phyloP scores from a whole-genome alignment of 2,888 invertebrate species.

The Schizotus pectinicornis region DNA sequence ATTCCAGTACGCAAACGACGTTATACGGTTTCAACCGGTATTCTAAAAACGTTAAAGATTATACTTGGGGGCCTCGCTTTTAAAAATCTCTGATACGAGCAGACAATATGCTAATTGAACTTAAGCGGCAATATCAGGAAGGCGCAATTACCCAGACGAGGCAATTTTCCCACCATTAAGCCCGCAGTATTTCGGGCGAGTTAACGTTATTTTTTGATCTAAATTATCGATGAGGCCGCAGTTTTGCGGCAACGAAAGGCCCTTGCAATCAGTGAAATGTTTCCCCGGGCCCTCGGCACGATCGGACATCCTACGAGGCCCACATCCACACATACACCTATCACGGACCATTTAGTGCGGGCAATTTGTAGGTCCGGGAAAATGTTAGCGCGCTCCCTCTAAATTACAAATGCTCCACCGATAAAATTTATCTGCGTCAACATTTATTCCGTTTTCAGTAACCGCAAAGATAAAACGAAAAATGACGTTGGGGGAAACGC shows the following conservation, averaged over 20 bases:
- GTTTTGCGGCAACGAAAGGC: not conserved
- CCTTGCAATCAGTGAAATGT: slow-evolving; percentile 5
- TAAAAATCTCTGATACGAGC: too few species aligned
- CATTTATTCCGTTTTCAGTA: slow-evolving; percentile 11
- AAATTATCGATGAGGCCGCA: slow-evolving; percentile 1
- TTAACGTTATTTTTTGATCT: slow-evolving; percentile 2
- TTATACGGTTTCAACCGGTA: too few species aligned
- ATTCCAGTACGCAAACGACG: too few species aligned
- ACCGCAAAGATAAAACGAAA: slow-evolving; percentile 1
- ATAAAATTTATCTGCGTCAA: slow-evolving; percentile 6
- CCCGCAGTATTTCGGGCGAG: not conserved
- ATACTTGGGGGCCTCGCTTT: too few species aligned
- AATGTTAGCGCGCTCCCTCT: not conserved
- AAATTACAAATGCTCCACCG: slow-evolving; percentile 6
- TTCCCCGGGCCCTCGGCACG: not conserved
- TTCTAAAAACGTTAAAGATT: too few species aligned
- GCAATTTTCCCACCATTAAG: not conserved
- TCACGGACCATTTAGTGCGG: not conserved
- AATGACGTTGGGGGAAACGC: not conserved
- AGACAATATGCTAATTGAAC: too few species aligned
- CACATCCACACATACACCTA: not conserved
- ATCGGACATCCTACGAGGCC: not conserved
- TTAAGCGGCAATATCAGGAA: too few species aligned
- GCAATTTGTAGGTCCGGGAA: not conserved
- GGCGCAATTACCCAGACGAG: too few species aligned